A percentile compares a stretch with the other conserved stretches of the same genome.
Evolutionary conservation across 2,113 vertebrate genomes (phyloP).

Genomic region (Coracopsis vasa): DNA sequence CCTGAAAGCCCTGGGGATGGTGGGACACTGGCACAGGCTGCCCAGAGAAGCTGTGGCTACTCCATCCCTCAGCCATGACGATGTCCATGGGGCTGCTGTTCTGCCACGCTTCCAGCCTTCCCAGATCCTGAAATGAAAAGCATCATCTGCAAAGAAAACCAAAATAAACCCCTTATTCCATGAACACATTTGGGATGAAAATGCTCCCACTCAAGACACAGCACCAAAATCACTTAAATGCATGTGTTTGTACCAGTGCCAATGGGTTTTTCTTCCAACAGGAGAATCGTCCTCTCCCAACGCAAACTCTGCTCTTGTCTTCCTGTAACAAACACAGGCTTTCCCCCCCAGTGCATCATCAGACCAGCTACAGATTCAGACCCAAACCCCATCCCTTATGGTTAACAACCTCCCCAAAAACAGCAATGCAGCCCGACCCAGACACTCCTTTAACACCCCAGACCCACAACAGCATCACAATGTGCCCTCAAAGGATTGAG

Average conservation of each 20-base stretch:
- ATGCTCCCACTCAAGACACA: neutral
- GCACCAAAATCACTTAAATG: neutral
- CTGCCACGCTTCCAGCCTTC: neutral
- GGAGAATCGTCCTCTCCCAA: fast-evolving
- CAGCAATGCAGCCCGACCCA: neutral
- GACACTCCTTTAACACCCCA: neutral
- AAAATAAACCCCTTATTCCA: neutral
- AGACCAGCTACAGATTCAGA: neutral
- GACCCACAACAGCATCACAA: neutral
- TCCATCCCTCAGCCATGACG: neutral
- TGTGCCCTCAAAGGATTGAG: fast-evolving
- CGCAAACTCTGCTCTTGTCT: fast-evolving
- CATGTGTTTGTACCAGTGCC: fast-evolving
- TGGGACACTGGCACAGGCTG: neutral
- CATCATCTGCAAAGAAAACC: neutral
- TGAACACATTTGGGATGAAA: neutral
- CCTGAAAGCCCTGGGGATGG: neutral
- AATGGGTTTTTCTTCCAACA: neutral
- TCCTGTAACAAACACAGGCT: neutral
- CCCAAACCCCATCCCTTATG: too few relatives aligned
- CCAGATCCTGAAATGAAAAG: neutral
- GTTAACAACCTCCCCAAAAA: neutral
- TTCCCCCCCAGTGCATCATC: neutral
- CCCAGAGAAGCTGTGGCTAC: too few relatives aligned
- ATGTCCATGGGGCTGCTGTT: neutral